Evolutionary conservation across 2,888 invertebrate species (phyloP).

Genomic region (Axea sp.): DNA sequence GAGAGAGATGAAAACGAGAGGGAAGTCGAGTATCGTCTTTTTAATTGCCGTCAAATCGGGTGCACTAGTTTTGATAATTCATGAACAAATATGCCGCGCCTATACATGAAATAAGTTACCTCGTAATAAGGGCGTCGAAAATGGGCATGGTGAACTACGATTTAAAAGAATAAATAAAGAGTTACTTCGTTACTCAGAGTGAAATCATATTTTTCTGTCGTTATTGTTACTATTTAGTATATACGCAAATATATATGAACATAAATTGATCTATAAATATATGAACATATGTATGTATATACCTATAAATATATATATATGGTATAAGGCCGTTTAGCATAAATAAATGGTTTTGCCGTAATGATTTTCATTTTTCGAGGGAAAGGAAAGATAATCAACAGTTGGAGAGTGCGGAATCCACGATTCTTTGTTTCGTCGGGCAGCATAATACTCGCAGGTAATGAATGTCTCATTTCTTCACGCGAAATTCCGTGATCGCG

Average conservation of each 20-base stretch:
- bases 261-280: slow-evolving; percentile 17
- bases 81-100: slow-evolving; percentile 25
- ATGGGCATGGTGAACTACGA: no score
- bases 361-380: no score
- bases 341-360: background rate
- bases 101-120: background rate
- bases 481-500: no score
- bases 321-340: background rate
- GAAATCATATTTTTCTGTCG: slow-evolving; percentile 59
- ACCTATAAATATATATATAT: slow-evolving; percentile 20
- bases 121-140: slow-evolving; percentile 13
- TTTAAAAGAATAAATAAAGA: slow-evolving; percentile 46
- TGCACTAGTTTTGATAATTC: slow-evolving; percentile 50
- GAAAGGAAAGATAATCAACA: no score
- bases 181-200: slow-evolving; percentile 59
- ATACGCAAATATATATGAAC: slow-evolving; percentile 21
- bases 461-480: no score
- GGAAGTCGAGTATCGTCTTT: slow-evolving; percentile 49
- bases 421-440: no score
- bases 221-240: slow-evolving; percentile 55
- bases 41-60: slow-evolving; percentile 50
- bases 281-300: slow-evolving; percentile 37
- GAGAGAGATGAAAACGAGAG: slow-evolving; percentile 24
- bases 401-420: no score
- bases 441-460: no score